A percentile compares a stretch with the other conserved stretches of the same genome.
Conservation (phyloP, 2,888 invertebrate genomes). For the Brenthis daphne region DNA sequence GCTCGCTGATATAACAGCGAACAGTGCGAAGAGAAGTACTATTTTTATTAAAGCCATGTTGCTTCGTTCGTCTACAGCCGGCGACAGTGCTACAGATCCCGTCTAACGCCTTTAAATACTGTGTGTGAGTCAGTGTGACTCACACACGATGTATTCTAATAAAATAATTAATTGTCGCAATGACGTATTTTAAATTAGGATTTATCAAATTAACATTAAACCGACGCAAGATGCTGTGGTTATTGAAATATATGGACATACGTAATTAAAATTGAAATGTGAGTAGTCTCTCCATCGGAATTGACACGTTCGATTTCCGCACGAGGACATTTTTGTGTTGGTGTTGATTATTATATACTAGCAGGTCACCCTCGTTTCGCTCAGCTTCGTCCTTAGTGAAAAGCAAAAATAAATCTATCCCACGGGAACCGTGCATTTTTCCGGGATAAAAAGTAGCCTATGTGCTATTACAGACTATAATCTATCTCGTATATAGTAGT, state of each 20-base stretch:
- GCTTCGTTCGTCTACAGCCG: background rate
- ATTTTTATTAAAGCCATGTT: slow-evolving; percentile 21
- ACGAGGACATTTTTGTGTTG: no score
- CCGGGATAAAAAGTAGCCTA: no score
- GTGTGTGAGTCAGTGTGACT: slow-evolving; percentile 23
- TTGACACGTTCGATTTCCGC: no score
- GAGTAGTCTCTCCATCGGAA: no score
- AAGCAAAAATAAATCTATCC: no score
- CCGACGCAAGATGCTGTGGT: background rate
- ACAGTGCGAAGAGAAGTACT: background rate
- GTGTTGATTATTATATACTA: no score
- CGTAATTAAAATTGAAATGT: no score
- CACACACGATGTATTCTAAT: slow-evolving; percentile 16
- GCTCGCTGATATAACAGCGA: slow-evolving; percentile 2
- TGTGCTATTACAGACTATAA: no score
- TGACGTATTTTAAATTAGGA: slow-evolving; percentile 20
- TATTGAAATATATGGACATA: background rate
- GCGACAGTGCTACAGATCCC: slow-evolving; percentile 11
- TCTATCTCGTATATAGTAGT: no score
- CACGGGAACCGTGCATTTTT: no score
- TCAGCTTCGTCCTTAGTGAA: no score
- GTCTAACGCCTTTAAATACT: slow-evolving; percentile 23
- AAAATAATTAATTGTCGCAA: slow-evolving; percentile 3
- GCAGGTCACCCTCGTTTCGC: no score
- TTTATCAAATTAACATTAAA: background rate